Base-by-base conservation (phyloP, 1,140 invertebrate genomes). In the Anastatus disparis region DNA sequence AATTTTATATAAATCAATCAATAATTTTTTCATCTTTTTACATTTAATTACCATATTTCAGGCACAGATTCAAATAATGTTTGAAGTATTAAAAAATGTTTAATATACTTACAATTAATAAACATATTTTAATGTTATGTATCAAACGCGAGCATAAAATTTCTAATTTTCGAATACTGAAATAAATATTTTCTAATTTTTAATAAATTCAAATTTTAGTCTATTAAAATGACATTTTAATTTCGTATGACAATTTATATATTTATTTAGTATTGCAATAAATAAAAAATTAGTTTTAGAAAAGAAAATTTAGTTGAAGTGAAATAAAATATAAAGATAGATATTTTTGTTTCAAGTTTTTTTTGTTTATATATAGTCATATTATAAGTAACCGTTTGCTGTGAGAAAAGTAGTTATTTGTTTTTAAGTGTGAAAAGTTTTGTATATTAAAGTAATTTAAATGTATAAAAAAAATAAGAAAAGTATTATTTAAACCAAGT, bases 371-470 rank as follows among this genome's bases (percentile, higher is more conserved):
- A 52, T 26, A 69, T 42, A 55, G 7, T n/a, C n/a, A 58, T 70
- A 70, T 1, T 31, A 10, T 63, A 70, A 38, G 52, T 42, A 65
- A 64, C 31, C 24, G 55, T 61, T 71, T 53, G 31, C 55, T 65
- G 53, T 48, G 31, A 71, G 26, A 46, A 61, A 29, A 65, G 55
- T 66, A 71, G 70, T 66, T 71, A 71, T 22, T 71, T 61, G 44
- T 61, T 59, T 65, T 59, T 66, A 68, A 68, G 35, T 38, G 15
- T 29, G 24, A 70, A 29, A 24, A 38, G 48, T 71, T 64, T 48
- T 64, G 52, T 65, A 71, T 52, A 50, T 58, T 64, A 40, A 53
- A 48, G 7, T 20, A 3, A 56, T 46, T 52, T 35, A 35, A 2
- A 65, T 58, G 38, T 71, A 56, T 26, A 63, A 64, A 71, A 64